Conservation (phyloP, 1,140 invertebrate genomes). For the Monochamus saltuarius region DNA sequence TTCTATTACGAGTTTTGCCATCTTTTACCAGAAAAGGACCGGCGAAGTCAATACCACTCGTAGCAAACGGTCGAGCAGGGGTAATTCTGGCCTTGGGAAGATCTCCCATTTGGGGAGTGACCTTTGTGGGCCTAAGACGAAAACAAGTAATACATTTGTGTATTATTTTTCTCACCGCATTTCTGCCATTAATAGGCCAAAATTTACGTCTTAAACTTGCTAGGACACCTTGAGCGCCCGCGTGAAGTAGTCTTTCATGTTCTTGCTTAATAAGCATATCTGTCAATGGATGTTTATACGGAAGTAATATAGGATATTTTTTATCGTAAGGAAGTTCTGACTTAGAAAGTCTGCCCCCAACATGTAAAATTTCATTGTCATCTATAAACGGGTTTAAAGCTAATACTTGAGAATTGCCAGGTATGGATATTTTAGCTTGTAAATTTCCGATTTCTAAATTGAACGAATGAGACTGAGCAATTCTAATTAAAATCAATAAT, state of each 20-base stretch:
- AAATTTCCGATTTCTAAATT: too few species aligned
- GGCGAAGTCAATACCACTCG: conserved; percentile 45
- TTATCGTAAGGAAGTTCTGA: conserved; percentile 25
- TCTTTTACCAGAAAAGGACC: conserved; percentile 40
- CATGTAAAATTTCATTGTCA: background rate
- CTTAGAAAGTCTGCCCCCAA: conserved; percentile 36
- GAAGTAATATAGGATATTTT: conserved; percentile 34
- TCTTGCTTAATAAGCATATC: conserved; percentile 26
- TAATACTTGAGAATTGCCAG: too few species aligned
- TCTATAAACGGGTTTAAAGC: too few species aligned
- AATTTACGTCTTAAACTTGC: conserved; percentile 22
- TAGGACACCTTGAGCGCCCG: conserved; percentile 13
- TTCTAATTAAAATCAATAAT: too few species aligned
- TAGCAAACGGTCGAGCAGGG: conserved; percentile 31
- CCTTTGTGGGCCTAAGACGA: background rate
- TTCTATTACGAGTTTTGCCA: background rate
- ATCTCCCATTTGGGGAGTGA: conserved; percentile 42
- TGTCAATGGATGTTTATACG: conserved; percentile 26
- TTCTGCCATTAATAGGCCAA: conserved; percentile 25
- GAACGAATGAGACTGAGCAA: too few species aligned
- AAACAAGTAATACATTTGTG: conserved; percentile 20
- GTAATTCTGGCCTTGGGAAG: conserved; percentile 41
- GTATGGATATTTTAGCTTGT: too few species aligned
- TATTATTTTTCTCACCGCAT: conserved; percentile 17
- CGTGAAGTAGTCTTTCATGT: conserved; percentile 29